phyloP scores from a whole-genome alignment of 2,797 vertebrate genomes.

The Cryptoblepharus egeriae region DNA sequence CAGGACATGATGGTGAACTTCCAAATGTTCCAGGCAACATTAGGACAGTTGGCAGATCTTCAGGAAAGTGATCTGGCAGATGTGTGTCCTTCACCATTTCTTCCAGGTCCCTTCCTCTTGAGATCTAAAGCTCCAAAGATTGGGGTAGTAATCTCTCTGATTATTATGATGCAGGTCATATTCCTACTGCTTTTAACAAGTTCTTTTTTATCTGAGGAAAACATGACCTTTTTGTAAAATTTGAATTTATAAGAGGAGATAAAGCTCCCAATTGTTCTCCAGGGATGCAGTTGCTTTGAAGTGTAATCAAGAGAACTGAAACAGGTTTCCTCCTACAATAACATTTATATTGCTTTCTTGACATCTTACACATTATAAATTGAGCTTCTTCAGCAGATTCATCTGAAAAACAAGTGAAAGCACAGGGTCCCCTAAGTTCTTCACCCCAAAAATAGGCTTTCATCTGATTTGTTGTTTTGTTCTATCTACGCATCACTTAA shows the following conservation, averaged over 20 bases:
- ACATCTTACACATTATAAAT: conserved; percentile 58
- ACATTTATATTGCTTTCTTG: conserved; percentile 67
- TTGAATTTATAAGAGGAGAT: conserved; percentile 67
- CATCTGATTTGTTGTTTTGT: not conserved
- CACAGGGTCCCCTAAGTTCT: not conserved
- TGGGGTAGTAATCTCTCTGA: not conserved
- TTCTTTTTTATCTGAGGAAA: conserved; percentile 43
- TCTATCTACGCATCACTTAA: not conserved
- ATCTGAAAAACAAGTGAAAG: conserved; percentile 34
- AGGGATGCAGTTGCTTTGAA: conserved; percentile 63
- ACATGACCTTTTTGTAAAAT: conserved; percentile 48
- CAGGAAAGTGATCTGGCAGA: not conserved
- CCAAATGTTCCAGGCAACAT: not conserved
- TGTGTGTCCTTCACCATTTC: not conserved
- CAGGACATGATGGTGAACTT: not conserved
- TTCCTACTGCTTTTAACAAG: conserved; percentile 48
- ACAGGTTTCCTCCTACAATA: conserved; percentile 67
- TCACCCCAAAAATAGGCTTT: not conserved
- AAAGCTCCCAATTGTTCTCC: conserved; percentile 67
- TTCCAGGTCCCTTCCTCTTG: not conserved
- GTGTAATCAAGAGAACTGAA: conserved; percentile 63
- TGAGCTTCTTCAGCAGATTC: conserved; percentile 62
- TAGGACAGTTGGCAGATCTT: not conserved
- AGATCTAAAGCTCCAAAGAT: not conserved
- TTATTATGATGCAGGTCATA: conserved; percentile 34